Evolutionary conservation across 2,797 vertebrate species (phyloP), one percentile per base, ranked within the genome.

Genomic region (Glyptemys insculpta): DNA sequence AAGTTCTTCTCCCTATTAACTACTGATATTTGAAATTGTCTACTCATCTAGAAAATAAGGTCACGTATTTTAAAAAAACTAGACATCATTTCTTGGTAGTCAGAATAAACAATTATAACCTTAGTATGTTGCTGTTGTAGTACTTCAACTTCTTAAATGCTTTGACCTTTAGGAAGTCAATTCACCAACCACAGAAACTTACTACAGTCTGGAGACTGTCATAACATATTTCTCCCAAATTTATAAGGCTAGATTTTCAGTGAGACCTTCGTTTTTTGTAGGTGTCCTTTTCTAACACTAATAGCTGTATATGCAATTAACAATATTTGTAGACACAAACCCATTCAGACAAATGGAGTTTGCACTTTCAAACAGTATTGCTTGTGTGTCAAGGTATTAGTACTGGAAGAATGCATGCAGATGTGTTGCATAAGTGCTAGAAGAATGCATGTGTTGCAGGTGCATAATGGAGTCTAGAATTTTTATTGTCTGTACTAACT

Each of bases 211-310:
- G 91, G 95, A 95, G 53, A 90, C 78, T 94, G 94, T 90, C 91
- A 41, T 86, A 96, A 83, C 88, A 83, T 87, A 88, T 83, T 81
- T 95, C 84, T 92, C 96, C 95, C 53, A 53, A 59, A 95, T 87
- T 81, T 52, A 79, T 11, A 87, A 94, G 80, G 41, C 31, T 53
- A 23, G 11, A 25, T 53, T 54, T 80, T 80, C 34, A 80, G 21
- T 23, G 12, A 80, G 79, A n/a, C n/a, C 19, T 34, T 80, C 12
- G 2, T 15, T 29, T 53, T 53, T 12, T 25, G 18, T 19, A 8
- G 27, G 14, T 50, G 41, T 10, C 27, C 72, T 85, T 87, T 80
- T 54, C 78, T 11, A 79, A 25, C 10, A 79, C 14, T 27, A 29
- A 27, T 34, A 68, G 4, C 19, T 34, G 34, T 8, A 78, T 47